Evolutionary conservation across 2,113 vertebrate species (phyloP).

Genomic region (Prionailurus bengalensis): DNA sequence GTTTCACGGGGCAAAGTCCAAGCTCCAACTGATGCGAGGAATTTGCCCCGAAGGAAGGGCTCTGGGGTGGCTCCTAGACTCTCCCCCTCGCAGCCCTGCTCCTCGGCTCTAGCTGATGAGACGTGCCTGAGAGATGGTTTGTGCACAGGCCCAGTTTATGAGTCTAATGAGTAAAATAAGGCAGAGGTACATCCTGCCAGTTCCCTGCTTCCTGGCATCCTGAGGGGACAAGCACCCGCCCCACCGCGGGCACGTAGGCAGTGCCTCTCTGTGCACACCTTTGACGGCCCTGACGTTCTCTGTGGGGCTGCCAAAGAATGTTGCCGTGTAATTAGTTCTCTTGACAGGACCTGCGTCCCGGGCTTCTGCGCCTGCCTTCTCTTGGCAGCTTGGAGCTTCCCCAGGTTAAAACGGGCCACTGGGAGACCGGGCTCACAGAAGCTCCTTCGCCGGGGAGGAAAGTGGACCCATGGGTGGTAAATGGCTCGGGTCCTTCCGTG

Average conservation of each 20-base stretch:
- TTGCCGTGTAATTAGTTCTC: neutral
- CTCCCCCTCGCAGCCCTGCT: neutral
- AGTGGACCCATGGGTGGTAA: neutral
- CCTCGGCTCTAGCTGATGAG: neutral
- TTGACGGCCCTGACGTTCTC: neutral
- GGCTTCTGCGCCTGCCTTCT: constrained; percentile 3
- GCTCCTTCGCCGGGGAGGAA: fast-evolving
- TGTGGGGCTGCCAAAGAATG: constrained; percentile 60
- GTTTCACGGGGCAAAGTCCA: constrained; percentile 5
- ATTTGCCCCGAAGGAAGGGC: neutral
- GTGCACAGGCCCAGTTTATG: neutral
- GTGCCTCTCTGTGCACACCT: constrained; percentile 1
- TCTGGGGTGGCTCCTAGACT: neutral
- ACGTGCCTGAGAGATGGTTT: neutral
- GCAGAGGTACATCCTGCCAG: neutral
- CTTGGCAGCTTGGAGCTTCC: neutral
- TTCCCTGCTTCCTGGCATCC: neutral
- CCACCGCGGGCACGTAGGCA: neutral
- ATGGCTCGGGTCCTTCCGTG: neutral
- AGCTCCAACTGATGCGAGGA: constrained; percentile 24
- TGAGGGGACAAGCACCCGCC: neutral
- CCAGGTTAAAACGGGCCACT: neutral
- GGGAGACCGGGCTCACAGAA: neutral
- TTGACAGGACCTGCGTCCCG: neutral
- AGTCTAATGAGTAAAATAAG: neutral